Evolutionary conservation across 1,140 invertebrate species (phyloP).

Genomic region (Caenorhabditis briggsae): DNA sequence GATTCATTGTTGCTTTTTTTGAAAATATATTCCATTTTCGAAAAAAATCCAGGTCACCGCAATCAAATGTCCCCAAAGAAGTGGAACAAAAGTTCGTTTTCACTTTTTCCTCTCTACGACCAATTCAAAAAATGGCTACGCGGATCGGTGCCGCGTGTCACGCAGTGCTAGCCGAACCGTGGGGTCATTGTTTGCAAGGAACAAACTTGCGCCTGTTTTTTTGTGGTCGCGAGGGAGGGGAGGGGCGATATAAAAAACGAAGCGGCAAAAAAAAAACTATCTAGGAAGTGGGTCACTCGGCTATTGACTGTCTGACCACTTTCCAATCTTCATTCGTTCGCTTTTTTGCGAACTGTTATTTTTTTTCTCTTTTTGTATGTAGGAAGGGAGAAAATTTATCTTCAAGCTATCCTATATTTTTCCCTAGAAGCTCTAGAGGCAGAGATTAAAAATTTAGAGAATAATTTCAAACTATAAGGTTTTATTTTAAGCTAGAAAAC

Average conservation of each 20-base stretch:
- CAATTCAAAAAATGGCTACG: conserved; percentile 33
- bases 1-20: no score
- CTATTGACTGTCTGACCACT: conserved; percentile 36
- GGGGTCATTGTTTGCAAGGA: conserved; percentile 50
- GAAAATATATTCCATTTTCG: no score
- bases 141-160: conserved; percentile 25
- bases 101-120: neutral
- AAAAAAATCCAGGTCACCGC: conserved; percentile 40
- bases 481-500: no score
- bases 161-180: conserved; percentile 18
- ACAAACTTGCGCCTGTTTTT: conserved; percentile 31
- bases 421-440: no score
- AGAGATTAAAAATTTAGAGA: no score
- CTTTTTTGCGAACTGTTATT: neutral
- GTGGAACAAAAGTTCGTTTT: conserved; percentile 37
- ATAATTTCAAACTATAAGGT: no score
- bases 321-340: conserved; percentile 14
- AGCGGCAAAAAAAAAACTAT: conserved; percentile 22
- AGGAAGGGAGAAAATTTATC: no score
- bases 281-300: conserved; percentile 48
- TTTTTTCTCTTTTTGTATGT: no score
- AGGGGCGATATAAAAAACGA: neutral
- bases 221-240: neutral
- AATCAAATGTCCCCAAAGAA: conserved; percentile 1
- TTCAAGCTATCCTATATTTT: no score